Base-by-base conservation (phyloP, 2,113 vertebrate genomes). In the Phrynosoma platyrhinos region DNA sequence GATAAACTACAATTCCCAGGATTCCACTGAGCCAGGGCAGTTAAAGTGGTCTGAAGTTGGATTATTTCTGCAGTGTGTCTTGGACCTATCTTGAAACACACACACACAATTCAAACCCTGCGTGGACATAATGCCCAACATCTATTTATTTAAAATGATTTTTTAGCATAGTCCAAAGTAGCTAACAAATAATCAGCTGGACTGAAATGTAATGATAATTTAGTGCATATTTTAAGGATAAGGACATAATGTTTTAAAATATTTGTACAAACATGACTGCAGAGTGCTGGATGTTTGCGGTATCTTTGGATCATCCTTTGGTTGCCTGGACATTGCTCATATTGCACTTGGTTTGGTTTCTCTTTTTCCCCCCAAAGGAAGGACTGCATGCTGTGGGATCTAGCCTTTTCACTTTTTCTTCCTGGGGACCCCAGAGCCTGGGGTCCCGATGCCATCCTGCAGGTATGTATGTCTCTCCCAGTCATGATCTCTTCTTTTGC, bases 391-490 rank as follows among this genome's bases (percentile, higher is more conserved):
- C 79, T 80, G 86, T 78, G 64, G 53, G 13, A 42, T 9, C n/a
- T 58, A 66, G 0, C 83, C 83, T 87, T n/a, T 3, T 93, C 69
- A 23, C 36, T 5, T 79, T 55, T 90, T 89, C 82, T 89, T 93
- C 53, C 92, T 27, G 83, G 86, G 89, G 88, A 79, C 71, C 90
- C 87, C 90, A 23, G 85, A 21, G 85, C 84, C 69, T 12, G 40
- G 77, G 92, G 86, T 55, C 90, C 93, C 74, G 91, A 96, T 95
- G 94, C 92, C 92, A 90, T 95, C 94, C 89, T 87, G 93, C 90
- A 94, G 94, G 95, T 95, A 92, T 58, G 95, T 95, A 92, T 58
- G 91, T 79, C 27, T 91, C 58, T 42, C 42, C 66, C 69, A 25
- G 23, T 16, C 55, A 52, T 40, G 10, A 9, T 0, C 23, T 32